phyloP scores from a whole-genome alignment of 1,140 invertebrate species.

The Apis cerana region DNA sequence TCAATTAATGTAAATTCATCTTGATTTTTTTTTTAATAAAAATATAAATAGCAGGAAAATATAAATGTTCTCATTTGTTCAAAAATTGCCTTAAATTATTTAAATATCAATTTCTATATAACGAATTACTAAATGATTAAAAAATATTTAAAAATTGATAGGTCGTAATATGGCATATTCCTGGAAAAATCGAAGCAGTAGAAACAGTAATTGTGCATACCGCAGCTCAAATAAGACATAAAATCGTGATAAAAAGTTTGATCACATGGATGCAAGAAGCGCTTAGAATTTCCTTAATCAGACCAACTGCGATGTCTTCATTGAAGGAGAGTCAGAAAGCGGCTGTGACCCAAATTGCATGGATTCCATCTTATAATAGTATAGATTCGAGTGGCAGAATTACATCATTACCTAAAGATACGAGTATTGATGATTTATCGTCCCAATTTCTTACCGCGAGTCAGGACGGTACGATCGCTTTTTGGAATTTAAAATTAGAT shows the following conservation, averaged over 20 bases:
- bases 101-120: too few relatives aligned
- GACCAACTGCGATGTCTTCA: conserved; percentile 84
- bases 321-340: conserved; percentile 84
- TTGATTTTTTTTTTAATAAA: too few relatives aligned
- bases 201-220: conserved; percentile 85
- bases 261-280: conserved; percentile 86
- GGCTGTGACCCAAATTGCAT: conserved; percentile 84
- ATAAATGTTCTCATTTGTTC: too few relatives aligned
- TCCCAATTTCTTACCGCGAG: conserved; percentile 85
- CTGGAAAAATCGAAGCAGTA: conserved; percentile 84
- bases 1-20: too few relatives aligned
- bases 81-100: too few relatives aligned
- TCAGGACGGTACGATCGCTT: conserved; percentile 85
- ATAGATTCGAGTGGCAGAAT: conserved; percentile 84
- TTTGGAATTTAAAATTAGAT: conserved; percentile 85
- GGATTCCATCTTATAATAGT: conserved; percentile 84
- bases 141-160: conserved; percentile 62
- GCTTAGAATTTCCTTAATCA: conserved; percentile 81
- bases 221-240: conserved; percentile 83
- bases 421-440: conserved; percentile 74
- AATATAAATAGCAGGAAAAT: too few relatives aligned
- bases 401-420: conserved; percentile 72
- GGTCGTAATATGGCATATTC: conserved; percentile 88
- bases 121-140: too few relatives aligned
- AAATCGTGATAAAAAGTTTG: conserved; percentile 83